Conservation (phyloP, 2,797 vertebrate species). For the Danio albolineatus region DNA sequence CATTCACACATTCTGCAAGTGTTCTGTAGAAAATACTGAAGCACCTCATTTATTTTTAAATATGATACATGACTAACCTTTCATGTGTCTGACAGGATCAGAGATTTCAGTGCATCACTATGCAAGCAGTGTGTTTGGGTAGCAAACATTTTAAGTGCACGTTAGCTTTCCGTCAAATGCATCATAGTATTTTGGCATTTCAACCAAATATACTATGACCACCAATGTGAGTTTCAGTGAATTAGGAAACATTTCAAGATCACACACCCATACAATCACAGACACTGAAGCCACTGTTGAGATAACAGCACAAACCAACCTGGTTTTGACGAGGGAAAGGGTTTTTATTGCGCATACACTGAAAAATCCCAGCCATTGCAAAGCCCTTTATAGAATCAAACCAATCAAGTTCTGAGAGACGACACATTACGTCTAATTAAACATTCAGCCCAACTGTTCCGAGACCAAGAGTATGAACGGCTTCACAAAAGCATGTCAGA, state of each 20-base stretch:
- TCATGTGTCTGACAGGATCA: not conserved
- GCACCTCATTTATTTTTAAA: not conserved
- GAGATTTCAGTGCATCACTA: not conserved
- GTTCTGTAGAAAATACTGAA: not conserved
- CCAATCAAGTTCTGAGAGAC: slow-evolving; percentile 21
- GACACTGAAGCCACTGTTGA: slow-evolving; percentile 16
- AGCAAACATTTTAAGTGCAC: slow-evolving; percentile 5
- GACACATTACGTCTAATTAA: not conserved
- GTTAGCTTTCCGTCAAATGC: slow-evolving; percentile 12
- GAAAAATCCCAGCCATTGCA: slow-evolving; percentile 42
- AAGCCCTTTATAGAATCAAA: slow-evolving; percentile 25
- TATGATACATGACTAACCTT: not conserved
- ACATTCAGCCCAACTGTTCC: slow-evolving; percentile 24
- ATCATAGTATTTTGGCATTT: slow-evolving; percentile 1
- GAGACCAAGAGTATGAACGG: slow-evolving; percentile 12
- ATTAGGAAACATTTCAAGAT: slow-evolving; percentile 22
- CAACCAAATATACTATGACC: slow-evolving; percentile 8
- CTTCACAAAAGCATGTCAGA: slow-evolving; percentile 34
- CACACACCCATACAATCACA: not conserved
- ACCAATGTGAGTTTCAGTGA: slow-evolving; percentile 6
- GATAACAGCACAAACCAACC: slow-evolving; percentile 31
- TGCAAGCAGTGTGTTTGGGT: slow-evolving; percentile 5
- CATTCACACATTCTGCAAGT: slow-evolving; percentile 48
- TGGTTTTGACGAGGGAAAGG: slow-evolving; percentile 31
- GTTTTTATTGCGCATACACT: slow-evolving; percentile 17